Percentiles rank a stretch among this genome's conserved stretches.
Evolutionary conservation across 2,797 vertebrate species (phyloP).

Genomic region (Babyrousa celebensis): DNA sequence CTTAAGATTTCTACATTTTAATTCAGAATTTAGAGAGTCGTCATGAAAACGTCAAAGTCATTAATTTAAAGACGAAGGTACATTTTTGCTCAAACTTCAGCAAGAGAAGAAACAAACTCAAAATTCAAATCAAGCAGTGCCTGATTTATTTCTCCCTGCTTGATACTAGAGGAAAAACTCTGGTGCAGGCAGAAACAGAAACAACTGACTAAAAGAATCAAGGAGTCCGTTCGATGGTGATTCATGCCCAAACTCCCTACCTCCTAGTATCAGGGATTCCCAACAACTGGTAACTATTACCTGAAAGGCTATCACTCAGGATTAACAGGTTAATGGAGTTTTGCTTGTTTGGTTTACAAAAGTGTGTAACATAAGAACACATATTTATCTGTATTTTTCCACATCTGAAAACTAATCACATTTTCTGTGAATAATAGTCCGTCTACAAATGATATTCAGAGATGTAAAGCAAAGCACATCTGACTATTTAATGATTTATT

Average conservation of each 20-base stretch:
- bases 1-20: too few species aligned
- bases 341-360: not conserved
- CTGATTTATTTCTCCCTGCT: not conserved
- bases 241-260: not conserved
- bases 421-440: constrained; percentile 49
- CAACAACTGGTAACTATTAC: not conserved
- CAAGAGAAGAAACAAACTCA: not conserved
- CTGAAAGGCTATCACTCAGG: not conserved
- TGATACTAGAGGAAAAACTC: not conserved
- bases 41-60: too few species aligned
- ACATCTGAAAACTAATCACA: constrained; percentile 45
- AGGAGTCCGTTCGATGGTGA: not conserved
- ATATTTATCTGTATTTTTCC: not conserved
- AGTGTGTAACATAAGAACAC: not conserved
- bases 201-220: not conserved
- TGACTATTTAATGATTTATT: constrained; percentile 54
- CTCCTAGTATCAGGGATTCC: not conserved
- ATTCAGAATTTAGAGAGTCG: too few species aligned
- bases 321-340: not conserved
- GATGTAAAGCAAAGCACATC: constrained; percentile 49
- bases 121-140: not conserved
- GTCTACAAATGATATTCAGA: not conserved
- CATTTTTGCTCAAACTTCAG: not conserved
- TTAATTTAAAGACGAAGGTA: too few species aligned
- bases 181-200: not conserved